Conservation (phyloP, 2,888 invertebrate species). For the Stenodema calcarata region DNA sequence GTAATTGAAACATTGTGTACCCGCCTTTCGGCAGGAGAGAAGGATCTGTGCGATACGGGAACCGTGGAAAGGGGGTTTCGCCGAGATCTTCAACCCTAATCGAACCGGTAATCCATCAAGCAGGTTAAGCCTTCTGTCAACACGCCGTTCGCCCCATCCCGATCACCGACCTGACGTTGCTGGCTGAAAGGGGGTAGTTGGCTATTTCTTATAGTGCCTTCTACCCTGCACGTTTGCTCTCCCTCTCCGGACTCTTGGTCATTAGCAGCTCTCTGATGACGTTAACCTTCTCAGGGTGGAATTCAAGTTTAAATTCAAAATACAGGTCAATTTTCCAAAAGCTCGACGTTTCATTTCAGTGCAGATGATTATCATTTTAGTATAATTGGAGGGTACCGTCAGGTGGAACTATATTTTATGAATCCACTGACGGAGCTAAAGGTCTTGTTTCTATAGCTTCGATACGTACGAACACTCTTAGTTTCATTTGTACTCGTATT, state of each 20-base stretch:
- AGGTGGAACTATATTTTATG: too few relatives aligned
- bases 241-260: background rate
- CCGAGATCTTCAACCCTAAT: conserved; percentile 57
- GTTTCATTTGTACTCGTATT: too few relatives aligned
- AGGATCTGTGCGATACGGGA: background rate
- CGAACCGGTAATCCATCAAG: conserved; percentile 59
- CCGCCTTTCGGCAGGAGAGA: background rate
- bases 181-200: background rate
- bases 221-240: background rate
- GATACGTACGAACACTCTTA: too few relatives aligned
- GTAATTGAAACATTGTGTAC: conserved; percentile 51
- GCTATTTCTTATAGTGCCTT: conserved; percentile 8
- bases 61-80: background rate
- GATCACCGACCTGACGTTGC: background rate
- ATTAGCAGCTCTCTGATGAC: background rate
- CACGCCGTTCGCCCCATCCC: conserved; percentile 42
- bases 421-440: too few relatives aligned
- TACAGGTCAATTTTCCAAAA: too few relatives aligned
- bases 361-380: too few relatives aligned
- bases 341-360: too few relatives aligned
- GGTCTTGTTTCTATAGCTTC: too few relatives aligned
- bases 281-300: too few relatives aligned
- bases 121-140: conserved; percentile 56
- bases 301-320: too few relatives aligned
- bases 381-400: too few relatives aligned